Percentiles rank a stretch among this genome's conserved stretches.
phyloP scores from a whole-genome alignment of 2,888 invertebrate species.

The Silvanus unidentatus region DNA sequence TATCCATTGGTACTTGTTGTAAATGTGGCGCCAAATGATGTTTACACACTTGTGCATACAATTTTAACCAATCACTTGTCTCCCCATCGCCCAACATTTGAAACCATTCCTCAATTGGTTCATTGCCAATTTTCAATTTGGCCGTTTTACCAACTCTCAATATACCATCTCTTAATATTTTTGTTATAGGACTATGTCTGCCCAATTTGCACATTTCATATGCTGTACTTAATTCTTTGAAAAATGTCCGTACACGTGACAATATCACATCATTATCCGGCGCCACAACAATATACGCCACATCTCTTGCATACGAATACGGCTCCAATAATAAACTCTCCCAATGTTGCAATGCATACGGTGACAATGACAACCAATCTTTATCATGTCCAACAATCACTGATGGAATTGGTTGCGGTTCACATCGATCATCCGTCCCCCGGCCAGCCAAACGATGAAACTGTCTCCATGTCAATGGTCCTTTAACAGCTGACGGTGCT shows the following conservation, averaged over 20 bases:
- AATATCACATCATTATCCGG: slow-evolving; percentile 85
- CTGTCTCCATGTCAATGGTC: slow-evolving; percentile 97
- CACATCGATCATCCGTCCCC: slow-evolving; percentile 88
- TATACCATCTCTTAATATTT: slow-evolving; percentile 80
- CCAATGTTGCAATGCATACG: slow-evolving; percentile 92
- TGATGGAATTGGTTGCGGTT: slow-evolving; percentile 94
- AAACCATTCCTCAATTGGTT: slow-evolving; percentile 85
- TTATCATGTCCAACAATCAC: slow-evolving; percentile 91
- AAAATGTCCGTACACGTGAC: slow-evolving; percentile 75
- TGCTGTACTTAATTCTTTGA: slow-evolving; percentile 85
- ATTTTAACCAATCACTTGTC: slow-evolving; percentile 74
- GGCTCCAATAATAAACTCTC: slow-evolving; percentile 96
- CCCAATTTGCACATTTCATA: slow-evolving; percentile 95
- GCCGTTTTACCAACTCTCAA: slow-evolving; percentile 70
- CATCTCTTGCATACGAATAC: slow-evolving; percentile 88
- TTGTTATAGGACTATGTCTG: slow-evolving; percentile 83
- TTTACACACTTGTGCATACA: slow-evolving; percentile 78
- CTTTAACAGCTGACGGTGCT: slow-evolving; percentile 84
- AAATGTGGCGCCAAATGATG: slow-evolving; percentile 72
- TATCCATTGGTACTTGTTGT: slow-evolving; percentile 68
- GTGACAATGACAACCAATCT: slow-evolving; percentile 92
- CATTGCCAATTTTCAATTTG: slow-evolving; percentile 54
- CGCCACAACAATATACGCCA: slow-evolving; percentile 90
- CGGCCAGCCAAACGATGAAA: slow-evolving; percentile 93
- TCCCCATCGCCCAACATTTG: slow-evolving; percentile 74